Evolutionary conservation across 2,797 vertebrate genomes (phyloP).

Genomic region (Erithacus rubecula): DNA sequence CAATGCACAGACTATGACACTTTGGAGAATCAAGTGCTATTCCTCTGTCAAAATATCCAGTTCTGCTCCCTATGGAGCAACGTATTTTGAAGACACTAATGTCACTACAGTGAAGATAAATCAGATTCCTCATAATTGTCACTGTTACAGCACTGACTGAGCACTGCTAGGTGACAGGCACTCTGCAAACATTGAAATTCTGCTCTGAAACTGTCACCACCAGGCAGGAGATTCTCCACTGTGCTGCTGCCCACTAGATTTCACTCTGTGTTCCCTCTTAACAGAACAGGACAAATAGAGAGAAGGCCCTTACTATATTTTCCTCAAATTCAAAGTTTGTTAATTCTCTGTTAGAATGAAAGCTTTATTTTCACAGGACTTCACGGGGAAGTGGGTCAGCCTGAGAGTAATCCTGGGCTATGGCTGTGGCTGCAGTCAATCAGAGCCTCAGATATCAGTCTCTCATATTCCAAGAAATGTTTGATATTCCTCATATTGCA

Average conservation of each 20-base stretch:
- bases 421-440: not conserved
- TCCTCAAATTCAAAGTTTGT: not conserved
- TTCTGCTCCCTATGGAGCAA: not conserved
- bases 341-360: not conserved
- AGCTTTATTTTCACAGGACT: not conserved
- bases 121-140: not conserved
- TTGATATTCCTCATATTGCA: too few species aligned
- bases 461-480: not conserved
- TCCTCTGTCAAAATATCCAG: not conserved
- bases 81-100: not conserved
- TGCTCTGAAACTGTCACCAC: not conserved
- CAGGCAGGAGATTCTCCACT: not conserved
- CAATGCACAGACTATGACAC: fast-evolving
- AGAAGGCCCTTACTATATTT: not conserved
- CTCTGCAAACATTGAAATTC: not conserved
- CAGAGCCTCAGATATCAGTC: not conserved
- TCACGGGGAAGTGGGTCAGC: not conserved
- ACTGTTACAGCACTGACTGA: fast-evolving
- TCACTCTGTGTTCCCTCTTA: not conserved
- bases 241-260: not conserved
- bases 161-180: too few species aligned
- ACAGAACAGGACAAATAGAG: not conserved
- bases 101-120: not conserved
- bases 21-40: not conserved
- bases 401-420: not conserved